These are phyloP conservation scores for Astyanax mexicanus DNA, from an alignment of 2,797 vertebrate genomes.

Conservation along the genomic window DNA sequence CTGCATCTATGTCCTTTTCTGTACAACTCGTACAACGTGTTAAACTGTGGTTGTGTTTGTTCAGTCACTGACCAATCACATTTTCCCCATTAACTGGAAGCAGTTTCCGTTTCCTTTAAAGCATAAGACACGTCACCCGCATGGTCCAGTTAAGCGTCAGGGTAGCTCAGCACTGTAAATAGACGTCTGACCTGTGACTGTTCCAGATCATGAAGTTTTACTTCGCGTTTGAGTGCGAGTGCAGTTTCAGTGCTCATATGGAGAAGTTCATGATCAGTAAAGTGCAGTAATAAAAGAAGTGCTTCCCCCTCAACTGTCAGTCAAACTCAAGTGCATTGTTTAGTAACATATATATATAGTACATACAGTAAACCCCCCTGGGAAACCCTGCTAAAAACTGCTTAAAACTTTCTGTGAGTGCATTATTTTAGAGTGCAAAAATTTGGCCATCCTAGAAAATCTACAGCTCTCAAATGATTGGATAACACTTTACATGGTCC, in stretches of 20 bases:
- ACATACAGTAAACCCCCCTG: no score
- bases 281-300: not conserved
- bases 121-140: not conserved
- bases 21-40: no score
- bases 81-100: conserved; percentile 25
- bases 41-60: conserved; percentile 5
- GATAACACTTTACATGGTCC: no score
- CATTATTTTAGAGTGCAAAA: no score
- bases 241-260: conserved; percentile 14
- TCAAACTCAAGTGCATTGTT: not conserved
- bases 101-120: not conserved
- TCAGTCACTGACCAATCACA: conserved; percentile 20
- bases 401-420: no score
- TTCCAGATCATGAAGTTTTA: conserved; percentile 11
- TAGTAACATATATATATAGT: no score
- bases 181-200: not conserved
- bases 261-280: not conserved
- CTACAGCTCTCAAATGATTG: no score
- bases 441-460: no score
- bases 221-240: conserved; percentile 24
- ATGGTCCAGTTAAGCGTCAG: conserved; percentile 19
- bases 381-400: no score
- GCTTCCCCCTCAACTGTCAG: not conserved
- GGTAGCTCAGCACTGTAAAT: not conserved
- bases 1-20: not conserved